A percentile compares a stretch with the other conserved stretches of the same genome.
Evolutionary conservation across 2,113 vertebrate species (phyloP).

Genomic region (Syngnathus floridae): DNA sequence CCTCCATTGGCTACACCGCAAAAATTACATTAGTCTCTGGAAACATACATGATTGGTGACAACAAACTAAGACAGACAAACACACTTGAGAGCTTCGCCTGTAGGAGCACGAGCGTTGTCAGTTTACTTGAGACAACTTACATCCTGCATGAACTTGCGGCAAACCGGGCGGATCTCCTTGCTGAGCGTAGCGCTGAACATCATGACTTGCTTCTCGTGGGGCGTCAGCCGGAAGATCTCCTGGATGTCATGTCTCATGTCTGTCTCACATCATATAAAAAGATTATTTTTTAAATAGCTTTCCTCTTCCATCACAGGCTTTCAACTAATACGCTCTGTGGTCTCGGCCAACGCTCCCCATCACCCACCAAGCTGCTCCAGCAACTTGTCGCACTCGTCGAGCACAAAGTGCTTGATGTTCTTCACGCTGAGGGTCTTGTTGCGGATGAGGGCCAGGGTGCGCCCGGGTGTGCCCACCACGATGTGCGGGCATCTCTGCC

Average conservation of each 20-base stretch:
- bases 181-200: constrained; percentile 86
- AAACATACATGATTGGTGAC: too few relatives aligned
- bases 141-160: constrained; percentile 89
- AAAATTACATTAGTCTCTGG: background rate
- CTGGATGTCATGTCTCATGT: constrained; percentile 83
- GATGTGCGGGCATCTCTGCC: constrained; percentile 82
- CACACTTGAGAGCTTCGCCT: too few relatives aligned
- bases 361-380: constrained; percentile 78
- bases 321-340: background rate
- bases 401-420: constrained; percentile 85
- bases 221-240: constrained; percentile 84
- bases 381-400: constrained; percentile 87
- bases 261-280: constrained; percentile 40
- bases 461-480: constrained; percentile 83
- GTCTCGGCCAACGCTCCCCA: background rate
- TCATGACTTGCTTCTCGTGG: constrained; percentile 89
- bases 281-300: too few relatives aligned
- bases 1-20: constrained; percentile 79
- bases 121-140: constrained; percentile 60
- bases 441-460: constrained; percentile 76
- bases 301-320: too few relatives aligned
- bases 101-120: too few relatives aligned
- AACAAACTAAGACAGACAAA: too few relatives aligned
- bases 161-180: constrained; percentile 85
- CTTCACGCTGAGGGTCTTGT: constrained; percentile 75